Base-by-base conservation (phyloP, 2,113 vertebrate species). In the Toxotes jaculatrix region DNA sequence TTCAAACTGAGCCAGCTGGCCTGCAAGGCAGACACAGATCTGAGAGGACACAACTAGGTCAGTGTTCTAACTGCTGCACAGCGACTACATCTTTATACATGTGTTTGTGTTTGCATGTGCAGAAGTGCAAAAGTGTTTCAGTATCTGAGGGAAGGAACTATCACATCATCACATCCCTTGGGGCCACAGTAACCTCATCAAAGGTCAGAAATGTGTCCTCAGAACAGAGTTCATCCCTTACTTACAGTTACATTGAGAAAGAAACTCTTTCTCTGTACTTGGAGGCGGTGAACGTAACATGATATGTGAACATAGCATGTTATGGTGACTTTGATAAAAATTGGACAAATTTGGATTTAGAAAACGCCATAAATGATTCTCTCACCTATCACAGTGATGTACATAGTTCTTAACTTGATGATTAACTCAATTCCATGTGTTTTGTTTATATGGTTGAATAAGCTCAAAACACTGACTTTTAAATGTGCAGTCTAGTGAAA, bases 21-120 rank as follows among this genome's bases (percentile, higher is more conserved):
- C 57, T 79, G 60, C 67, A 70, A 80, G 75, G 80, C 71, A 87
- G 79, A 93, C 74, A 93, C 78, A 87, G 87, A 94, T 91, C 75
- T 77, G 80, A 90, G 65, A 73, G 73, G 91, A 93, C 90, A 92
- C 82, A 94, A 89, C 86, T 91, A 85, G 92, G 88, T 88, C 88
- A 91, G 82, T 80, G 79, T 82, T 85, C 68, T 69, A 74, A 16
- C 74, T 77, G 79, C 83, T 83, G 74, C 60, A 77, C 76, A 82
- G 60, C 74, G 69, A 80, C 69, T 79, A 55, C 59, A 81, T 80
- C 45, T 63, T 27, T 53, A 57, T 42, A 64, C 53, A 79, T 77
- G 73, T 73, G 68, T 84, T 84, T 71, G 57, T 73, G 59, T 88
- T 88, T 89, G 75, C 65, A 74, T 68, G 72, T 71, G 42, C 56